Percentiles rank a stretch among this genome's conserved stretches.
phyloP scores from a whole-genome alignment of 2,888 invertebrate species.

The Crematogaster levior region DNA sequence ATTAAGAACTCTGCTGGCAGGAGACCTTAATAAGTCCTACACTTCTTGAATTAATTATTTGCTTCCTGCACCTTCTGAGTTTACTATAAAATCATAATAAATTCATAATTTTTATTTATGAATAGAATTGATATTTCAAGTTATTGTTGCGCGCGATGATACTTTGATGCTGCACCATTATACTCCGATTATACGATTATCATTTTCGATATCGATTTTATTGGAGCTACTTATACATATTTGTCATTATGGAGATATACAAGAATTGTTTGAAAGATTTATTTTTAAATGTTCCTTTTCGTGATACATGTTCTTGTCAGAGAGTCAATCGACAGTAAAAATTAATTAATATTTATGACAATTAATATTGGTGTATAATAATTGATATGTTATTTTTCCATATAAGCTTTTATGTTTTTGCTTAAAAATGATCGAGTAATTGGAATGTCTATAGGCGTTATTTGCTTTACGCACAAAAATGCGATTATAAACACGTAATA shows the following conservation, averaged over 20 bases:
- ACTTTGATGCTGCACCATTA: background rate
- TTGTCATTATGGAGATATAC: background rate
- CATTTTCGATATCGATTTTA: background rate
- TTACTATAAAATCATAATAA: background rate
- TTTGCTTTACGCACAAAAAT: background rate
- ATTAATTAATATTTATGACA: background rate
- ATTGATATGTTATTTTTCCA: background rate
- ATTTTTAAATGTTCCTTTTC: slow-evolving; percentile 1
- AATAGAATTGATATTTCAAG: background rate
- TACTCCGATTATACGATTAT: slow-evolving; percentile 2
- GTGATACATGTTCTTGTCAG: background rate
- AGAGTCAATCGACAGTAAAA: slow-evolving; percentile 14
- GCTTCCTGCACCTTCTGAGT: background rate
- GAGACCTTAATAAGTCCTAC: background rate
- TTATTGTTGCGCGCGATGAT: slow-evolving; percentile 4
- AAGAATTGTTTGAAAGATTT: background rate
- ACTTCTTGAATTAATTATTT: slow-evolving; percentile 5
- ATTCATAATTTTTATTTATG: slow-evolving; percentile 6
- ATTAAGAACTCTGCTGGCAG: background rate
- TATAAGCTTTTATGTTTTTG: background rate
- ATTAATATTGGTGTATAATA: background rate
- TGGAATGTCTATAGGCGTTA: background rate
- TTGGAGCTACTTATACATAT: background rate
- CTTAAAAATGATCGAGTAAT: background rate
- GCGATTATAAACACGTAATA: slow-evolving; percentile 53